A percentile compares a stretch with the other conserved stretches of the same genome.
Evolutionary conservation across 1,140 invertebrate genomes (phyloP).

Genomic region (Lucilia sericata): DNA sequence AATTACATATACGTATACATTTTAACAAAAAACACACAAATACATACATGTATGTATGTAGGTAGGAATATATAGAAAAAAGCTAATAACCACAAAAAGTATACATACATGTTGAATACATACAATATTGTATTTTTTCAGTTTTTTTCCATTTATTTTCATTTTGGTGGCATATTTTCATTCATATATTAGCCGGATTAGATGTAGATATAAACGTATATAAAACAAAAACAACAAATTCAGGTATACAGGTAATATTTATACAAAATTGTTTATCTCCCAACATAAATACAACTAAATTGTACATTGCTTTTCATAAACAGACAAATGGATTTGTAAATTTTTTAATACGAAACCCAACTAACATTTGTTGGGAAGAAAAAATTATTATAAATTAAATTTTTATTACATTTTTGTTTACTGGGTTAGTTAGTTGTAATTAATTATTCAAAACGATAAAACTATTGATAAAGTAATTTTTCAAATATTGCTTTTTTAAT

Average conservation of each 20-base stretch:
- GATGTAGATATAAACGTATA: neutral
- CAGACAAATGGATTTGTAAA: neutral
- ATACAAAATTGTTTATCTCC: too few relatives aligned
- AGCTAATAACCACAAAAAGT: neutral
- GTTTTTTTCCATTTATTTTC: neutral
- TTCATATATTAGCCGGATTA: neutral
- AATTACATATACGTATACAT: neutral
- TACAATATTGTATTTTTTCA: neutral
- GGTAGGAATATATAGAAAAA: neutral
- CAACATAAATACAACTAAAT: neutral
- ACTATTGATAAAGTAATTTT: neutral
- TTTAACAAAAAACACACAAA: neutral
- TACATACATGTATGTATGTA: neutral
- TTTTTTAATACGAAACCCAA: neutral
- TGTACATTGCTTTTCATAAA: neutral
- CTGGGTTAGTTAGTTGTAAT: neutral
- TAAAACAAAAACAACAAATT: too few relatives aligned
- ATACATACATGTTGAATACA: neutral
- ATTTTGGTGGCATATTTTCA: slow-evolving; percentile 16
- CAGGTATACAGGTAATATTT: neutral
- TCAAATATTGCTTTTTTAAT: too few relatives aligned
- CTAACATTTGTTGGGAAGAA: too few relatives aligned
- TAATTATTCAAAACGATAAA: neutral
- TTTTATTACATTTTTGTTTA: neutral
- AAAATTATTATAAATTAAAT: neutral